Conservation (phyloP, 2,113 vertebrate genomes). For the Hyperopisus bebe region DNA sequence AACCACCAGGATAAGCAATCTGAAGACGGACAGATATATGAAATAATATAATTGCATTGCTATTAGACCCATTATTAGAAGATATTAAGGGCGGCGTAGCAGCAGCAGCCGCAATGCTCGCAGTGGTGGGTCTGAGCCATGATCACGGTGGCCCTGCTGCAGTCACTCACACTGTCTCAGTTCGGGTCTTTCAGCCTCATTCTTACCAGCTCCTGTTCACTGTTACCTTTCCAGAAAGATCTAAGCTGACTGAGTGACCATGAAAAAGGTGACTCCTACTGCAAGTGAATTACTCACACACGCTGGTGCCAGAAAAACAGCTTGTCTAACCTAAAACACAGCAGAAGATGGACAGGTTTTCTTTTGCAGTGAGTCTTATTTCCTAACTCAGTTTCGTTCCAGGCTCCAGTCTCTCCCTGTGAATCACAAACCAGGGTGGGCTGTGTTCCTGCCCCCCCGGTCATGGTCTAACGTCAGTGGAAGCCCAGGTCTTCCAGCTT, state of each 20-base stretch:
- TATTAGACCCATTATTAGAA: background rate
- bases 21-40: background rate
- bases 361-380: background rate
- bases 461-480: background rate
- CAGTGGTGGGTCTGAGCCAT: background rate
- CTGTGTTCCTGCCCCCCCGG: background rate
- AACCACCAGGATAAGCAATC: background rate
- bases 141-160: background rate
- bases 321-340: background rate
- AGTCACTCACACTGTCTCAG: background rate
- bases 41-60: background rate
- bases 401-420: background rate
- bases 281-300: background rate
- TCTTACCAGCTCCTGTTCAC: background rate
- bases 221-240: background rate
- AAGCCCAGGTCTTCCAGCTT: background rate
- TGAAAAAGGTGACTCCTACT: background rate
- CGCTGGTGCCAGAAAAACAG: background rate
- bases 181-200: background rate
- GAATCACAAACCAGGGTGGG: background rate
- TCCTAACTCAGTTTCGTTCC: background rate
- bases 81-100: background rate
- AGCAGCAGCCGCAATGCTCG: background rate
- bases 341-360: background rate
- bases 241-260: background rate